Base-by-base conservation (phyloP, 2,113 vertebrate species). In the Tachysurus fulvidraco region DNA sequence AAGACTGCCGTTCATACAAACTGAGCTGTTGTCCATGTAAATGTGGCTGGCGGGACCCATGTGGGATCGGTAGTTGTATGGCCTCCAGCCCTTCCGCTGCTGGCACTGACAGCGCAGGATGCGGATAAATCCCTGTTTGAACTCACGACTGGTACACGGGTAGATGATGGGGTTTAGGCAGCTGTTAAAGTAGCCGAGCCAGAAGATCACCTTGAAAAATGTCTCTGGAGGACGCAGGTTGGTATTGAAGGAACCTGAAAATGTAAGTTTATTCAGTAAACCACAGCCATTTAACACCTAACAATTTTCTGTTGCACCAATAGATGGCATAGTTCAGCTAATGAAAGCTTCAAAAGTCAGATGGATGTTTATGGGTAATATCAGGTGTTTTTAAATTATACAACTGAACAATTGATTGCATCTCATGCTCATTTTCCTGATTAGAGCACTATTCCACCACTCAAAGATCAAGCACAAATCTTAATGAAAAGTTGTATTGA, bases 181-280 rank as follows among this genome's bases (percentile, higher is more conserved):
- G 94, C 98, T 98, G 95, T 99, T 99, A 94, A 98, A 99, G 92
- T 99, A 99, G 86, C 98, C 98, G 64, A 99, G 95, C 98, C 98
- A 99, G 95, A 99, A 99, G 92, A 98, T 97, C 79, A 99, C 97
- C 91, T 97, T 98, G 94, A 98, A 98, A 91, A 99, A 94, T 0
- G 94, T 90, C 41, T 97, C 96, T 3, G 98, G 97, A 7, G 96
- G 95, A 74, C 97, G 97, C 93, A 99, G 93, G 88, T 94, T 91
- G 0, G 93, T 94, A 92, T 98, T 98, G 90, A 99, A 94, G 85
- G 98, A 97, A 81, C 96, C 98, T 99, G 92, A 89, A 16, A 94
- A 36, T 69, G 90, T 17, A 89, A 16, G 41, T 36, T 86, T 83
- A 2, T 81, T 7, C 0, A 46, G 11, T 65, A 23, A 64, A 60